phyloP scores from a whole-genome alignment of 2,797 vertebrate species.

The Bradypodion ventrale region DNA sequence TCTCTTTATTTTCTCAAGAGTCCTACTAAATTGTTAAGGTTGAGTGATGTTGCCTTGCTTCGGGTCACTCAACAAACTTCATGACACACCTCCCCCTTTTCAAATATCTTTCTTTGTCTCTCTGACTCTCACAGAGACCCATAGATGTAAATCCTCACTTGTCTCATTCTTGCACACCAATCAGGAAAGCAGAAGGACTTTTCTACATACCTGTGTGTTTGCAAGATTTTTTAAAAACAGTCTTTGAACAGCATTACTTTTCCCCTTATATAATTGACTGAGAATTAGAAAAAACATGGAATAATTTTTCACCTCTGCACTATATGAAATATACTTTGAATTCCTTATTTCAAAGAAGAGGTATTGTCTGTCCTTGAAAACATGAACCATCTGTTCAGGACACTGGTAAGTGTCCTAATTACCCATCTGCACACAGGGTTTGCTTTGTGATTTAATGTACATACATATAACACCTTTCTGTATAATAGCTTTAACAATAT shows the following conservation, averaged over 20 bases:
- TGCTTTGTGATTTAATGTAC: not conserved
- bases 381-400: not conserved
- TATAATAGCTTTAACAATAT: not conserved
- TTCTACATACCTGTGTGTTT: too few species aligned
- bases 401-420: not conserved
- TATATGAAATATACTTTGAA: not conserved
- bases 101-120: too few species aligned
- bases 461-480: not conserved
- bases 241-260: not conserved
- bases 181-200: too few species aligned
- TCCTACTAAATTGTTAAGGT: not conserved
- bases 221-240: too few species aligned
- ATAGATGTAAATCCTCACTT: too few species aligned
- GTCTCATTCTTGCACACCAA: too few species aligned
- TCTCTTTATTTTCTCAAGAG: not conserved
- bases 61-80: not conserved
- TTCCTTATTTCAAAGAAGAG: not conserved
- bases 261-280: not conserved
- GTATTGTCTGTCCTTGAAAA: not conserved
- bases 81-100: not conserved
- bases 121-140: too few species aligned
- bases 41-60: not conserved
- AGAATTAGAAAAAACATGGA: not conserved
- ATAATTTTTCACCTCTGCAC: not conserved
- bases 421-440: not conserved